Evolutionary conservation across 1,140 invertebrate species (phyloP).

Genomic region (Platyura marginata): DNA sequence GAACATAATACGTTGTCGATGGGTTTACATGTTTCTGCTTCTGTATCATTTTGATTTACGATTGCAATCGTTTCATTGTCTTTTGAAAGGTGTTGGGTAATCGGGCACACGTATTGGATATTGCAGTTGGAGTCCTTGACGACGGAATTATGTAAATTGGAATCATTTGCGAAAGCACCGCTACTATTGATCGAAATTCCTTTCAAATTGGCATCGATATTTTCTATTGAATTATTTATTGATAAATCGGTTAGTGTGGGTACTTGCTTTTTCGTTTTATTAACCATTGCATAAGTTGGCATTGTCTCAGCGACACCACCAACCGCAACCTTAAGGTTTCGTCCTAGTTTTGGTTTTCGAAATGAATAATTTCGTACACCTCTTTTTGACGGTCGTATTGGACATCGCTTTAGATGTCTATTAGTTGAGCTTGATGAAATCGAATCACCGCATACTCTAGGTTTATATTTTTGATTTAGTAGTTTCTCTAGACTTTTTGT

Average conservation of each 20-base stretch:
- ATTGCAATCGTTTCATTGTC: too few relatives aligned
- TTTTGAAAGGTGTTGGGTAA: too few relatives aligned
- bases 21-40: too few relatives aligned
- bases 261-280: background rate
- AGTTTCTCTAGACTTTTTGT: constrained; percentile 3
- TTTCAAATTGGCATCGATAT: background rate
- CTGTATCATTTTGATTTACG: too few relatives aligned
- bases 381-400: background rate
- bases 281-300: background rate
- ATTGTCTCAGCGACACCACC: background rate
- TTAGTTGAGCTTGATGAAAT: too few relatives aligned
- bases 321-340: background rate
- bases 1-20: too few relatives aligned
- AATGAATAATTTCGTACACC: background rate
- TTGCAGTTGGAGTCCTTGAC: background rate
- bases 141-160: background rate
- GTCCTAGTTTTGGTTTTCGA: background rate
- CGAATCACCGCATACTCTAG: too few relatives aligned
- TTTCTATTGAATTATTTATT: background rate
- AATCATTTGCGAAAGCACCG: background rate
- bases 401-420: background rate
- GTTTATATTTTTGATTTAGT: background rate
- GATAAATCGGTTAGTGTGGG: background rate
- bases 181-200: background rate
- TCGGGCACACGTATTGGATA: too few relatives aligned